Base-by-base conservation (phyloP, 1,140 invertebrate species). In the Magallana gigas region DNA sequence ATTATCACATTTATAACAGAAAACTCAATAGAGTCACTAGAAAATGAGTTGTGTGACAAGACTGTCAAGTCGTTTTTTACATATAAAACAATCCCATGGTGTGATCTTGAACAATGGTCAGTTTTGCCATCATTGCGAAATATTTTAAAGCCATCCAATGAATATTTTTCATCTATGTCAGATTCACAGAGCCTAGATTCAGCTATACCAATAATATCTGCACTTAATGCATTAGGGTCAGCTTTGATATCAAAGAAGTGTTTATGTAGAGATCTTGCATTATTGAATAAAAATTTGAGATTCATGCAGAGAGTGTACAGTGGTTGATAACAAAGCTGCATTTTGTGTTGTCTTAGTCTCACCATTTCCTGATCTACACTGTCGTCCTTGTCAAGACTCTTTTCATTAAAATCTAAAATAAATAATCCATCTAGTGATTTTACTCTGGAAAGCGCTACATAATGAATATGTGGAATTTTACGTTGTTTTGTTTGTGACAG, bases 391-490 rank as follows among this genome's bases (percentile, higher is more conserved):
- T 48, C 8, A 8, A 84, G 58, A 9, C 60, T 57, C 36, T 71
- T 59, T 29, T 81, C 57, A 82, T 88, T 88, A 57, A 88, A 88
- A 64, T 85, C 36, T 57, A 88, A 36, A 36, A 88, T 84, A 58
- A 85, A 71, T 16, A 88, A 23, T 23, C 23, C 23, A 23, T 23
- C 23, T 23, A 23, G 23, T 23, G 23, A 23, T 57, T 16, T 80
- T 56, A 85, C 87, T 82, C 87, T 85, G n/a, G 64, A 81, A 5
- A 88, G 57, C 8, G 87, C 87, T 29, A 88, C 87, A 88, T 88
- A 88, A 57, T 88, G 87, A 14, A 88, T 88, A 60, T 88, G 87
- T 6, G 68, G 83, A 64, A 85, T 85, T 82, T 88, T 87, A n/a
- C 83, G 48, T 84, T n/a, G n/a, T 59, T 64, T 83, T 57, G 68